These are phyloP conservation scores for Nebria salina DNA, from an alignment of 2,888 invertebrate species.

Conservation along the genomic window DNA sequence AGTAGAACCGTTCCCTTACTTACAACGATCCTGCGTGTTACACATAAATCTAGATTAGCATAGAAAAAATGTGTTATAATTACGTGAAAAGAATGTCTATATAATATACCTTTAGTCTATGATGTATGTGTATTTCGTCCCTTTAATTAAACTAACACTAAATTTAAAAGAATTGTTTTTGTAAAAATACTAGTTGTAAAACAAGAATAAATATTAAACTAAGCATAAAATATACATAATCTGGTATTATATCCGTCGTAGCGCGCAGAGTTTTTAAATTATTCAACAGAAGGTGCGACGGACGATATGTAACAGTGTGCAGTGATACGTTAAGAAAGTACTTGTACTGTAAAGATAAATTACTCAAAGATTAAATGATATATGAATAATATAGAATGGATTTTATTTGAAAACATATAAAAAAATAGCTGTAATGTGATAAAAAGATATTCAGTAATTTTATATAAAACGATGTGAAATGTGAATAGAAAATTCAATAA, in stretches of 20 bases:
- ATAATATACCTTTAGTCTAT: background rate
- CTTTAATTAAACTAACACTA: background rate
- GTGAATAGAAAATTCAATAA: too few relatives aligned
- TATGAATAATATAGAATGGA: too few relatives aligned
- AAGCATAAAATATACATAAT: background rate
- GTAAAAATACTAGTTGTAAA: background rate
- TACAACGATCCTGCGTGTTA: slow-evolving; percentile 12
- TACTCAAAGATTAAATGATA: background rate
- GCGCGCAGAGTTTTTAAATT: background rate
- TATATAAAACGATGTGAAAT: too few relatives aligned
- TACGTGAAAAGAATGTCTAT: slow-evolving; percentile 12
- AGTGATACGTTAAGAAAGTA: background rate
- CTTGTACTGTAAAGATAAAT: background rate
- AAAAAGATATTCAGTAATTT: too few relatives aligned
- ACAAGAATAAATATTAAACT: background rate
- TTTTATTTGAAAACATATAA: too few relatives aligned
- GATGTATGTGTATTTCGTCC: background rate
- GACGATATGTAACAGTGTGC: background rate
- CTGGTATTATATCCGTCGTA: background rate
- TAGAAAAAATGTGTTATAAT: background rate
- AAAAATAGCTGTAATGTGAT: too few relatives aligned
- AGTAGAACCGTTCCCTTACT: slow-evolving; percentile 30
- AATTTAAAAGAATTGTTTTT: background rate
- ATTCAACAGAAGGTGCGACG: too few relatives aligned
- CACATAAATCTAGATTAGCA: slow-evolving; percentile 12